A percentile compares a stretch with the other conserved stretches of the same genome.
Conservation (phyloP, 2,888 invertebrate genomes). For the Heteromurus nitidus region DNA sequence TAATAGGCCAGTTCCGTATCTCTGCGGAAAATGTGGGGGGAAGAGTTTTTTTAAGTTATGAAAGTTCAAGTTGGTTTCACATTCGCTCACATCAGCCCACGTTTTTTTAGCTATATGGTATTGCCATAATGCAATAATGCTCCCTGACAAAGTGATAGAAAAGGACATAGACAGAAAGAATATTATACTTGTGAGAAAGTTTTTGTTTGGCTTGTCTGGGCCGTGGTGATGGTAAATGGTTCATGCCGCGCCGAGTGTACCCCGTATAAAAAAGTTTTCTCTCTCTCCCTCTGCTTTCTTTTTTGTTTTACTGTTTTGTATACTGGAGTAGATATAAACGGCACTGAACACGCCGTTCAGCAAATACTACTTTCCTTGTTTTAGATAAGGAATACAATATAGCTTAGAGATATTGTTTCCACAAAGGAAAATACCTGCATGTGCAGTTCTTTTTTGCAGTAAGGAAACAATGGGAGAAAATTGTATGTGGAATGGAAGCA, state of each 20-base stretch:
- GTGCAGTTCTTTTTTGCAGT: too few species aligned
- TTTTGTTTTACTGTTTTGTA: too few species aligned
- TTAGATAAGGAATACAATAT: not conserved
- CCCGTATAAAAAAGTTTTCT: slow-evolving; percentile 1
- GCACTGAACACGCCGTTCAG: too few species aligned
- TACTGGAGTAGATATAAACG: too few species aligned
- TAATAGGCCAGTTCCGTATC: too few species aligned
- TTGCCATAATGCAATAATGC: slow-evolving; percentile 14
- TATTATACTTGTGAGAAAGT: not conserved
- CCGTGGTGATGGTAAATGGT: not conserved
- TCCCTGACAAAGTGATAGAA: not conserved
- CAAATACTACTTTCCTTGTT: too few species aligned
- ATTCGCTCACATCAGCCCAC: slow-evolving; percentile 28
- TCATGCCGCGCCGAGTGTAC: not conserved
- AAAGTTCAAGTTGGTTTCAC: slow-evolving; percentile 26
- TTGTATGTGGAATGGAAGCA: too few species aligned
- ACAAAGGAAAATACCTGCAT: too few species aligned
- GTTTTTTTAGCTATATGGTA: slow-evolving; percentile 11
- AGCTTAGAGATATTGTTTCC: not conserved
- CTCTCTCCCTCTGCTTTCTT: not conserved
- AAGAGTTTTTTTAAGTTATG: slow-evolving; percentile 17
- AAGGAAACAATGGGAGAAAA: too few species aligned
- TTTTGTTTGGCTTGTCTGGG: slow-evolving; percentile 5
- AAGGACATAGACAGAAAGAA: too few species aligned
- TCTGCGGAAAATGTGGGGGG: too few species aligned